Evolutionary conservation across 2,888 invertebrate genomes (phyloP), one percentile per base, ranked within the genome.

Genomic region (Argyra leucocephala): DNA sequence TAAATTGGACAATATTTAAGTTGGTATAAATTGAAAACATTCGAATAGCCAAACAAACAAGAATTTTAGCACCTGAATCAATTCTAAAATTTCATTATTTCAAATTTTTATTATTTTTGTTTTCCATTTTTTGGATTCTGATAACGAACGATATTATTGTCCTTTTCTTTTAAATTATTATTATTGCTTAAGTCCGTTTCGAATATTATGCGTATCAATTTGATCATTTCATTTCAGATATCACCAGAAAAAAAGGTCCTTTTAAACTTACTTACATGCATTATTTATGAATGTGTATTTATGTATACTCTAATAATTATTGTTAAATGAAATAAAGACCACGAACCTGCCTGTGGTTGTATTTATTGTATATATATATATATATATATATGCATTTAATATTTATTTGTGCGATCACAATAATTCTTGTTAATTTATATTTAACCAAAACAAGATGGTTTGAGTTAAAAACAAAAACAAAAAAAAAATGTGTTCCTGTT

Each of bases 61-160:
- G 37, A 37, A 48, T 18, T 48, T 48, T 18, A 48, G 48, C 48
- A 48, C 48, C 48, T 48, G 48, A 48, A 48, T 48, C 48, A 48
- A 48, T 18, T 48, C 18, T 10, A 31, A 31, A 31, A 31, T 31
- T 31, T 31, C 5, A 31, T 31, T 31, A 10, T 31, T n/a, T n/a
- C 10, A 3, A 18, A 48, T 48, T 48, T 9, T 18, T 37, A 37
- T 37, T 37, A 48, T 48, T 48, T 48, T 31, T 31, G 5, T 7
- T 31, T 31, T 48, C 2, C n/a, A 2, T 48, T 48, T 9, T 48
- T 15, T 18, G 9, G 1, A 18, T 48, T 48, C 2, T 48, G 9
- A 15, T 48, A 48, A 48, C 12, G 3, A 48, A 48, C n/a, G 10
- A 31, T 31, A 31, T 31, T 10, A 31, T 7, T n/a, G 18, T 48